Evolutionary conservation across 2,797 vertebrate genomes (phyloP), one percentile per base, ranked within the genome.

Genomic region (Dipus sagitta): DNA sequence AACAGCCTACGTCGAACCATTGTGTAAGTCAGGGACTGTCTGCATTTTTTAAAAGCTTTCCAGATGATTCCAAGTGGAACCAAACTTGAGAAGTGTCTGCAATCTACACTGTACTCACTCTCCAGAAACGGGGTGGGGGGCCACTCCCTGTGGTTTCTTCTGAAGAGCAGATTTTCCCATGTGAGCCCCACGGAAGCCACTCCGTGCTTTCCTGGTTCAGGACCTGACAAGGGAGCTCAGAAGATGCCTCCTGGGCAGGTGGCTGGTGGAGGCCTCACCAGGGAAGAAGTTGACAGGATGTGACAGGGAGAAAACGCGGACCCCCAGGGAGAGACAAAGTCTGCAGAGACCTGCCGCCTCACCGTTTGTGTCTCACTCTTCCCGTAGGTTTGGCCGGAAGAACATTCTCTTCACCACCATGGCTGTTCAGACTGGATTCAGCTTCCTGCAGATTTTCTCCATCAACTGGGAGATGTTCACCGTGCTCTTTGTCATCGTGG

Each of bases 401-500:
- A 96, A 14, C 0, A 80, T 98, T 92, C 98, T 99, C 52, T 99
- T 99, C 78, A 76, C 65, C 42, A 98, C 98, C n/a, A 98, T 99
- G 98, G 98, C 97, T 0, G 97, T 98, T 67, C 98, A 99, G 97
- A 98, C 98, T 1, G 97, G 98, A 96, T 99, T 98, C 98, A 98
- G 98, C 97, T 98, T 99, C 92, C 83, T 99, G 90, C 98, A 99
- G 97, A 98, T 98, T 91, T 98, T 98, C 97, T 98, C 98, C 0
- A 93, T 83, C 96, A 99, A 81, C 97, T 99, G 98, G 98, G 98
- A 98, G 96, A 98, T 99, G 98, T 99, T 99, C 96, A 98, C 98
- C 0, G 97, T 98, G 54, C 88, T 98, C 58, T 98, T 98, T 71
- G 93, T 98, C 95, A 98, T 99, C 52, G 98, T 98, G 72, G 98